Percentiles rank a stretch among this genome's conserved stretches.
Evolutionary conservation across 2,113 vertebrate genomes (phyloP).

Genomic region (Amphiprion ocellaris): DNA sequence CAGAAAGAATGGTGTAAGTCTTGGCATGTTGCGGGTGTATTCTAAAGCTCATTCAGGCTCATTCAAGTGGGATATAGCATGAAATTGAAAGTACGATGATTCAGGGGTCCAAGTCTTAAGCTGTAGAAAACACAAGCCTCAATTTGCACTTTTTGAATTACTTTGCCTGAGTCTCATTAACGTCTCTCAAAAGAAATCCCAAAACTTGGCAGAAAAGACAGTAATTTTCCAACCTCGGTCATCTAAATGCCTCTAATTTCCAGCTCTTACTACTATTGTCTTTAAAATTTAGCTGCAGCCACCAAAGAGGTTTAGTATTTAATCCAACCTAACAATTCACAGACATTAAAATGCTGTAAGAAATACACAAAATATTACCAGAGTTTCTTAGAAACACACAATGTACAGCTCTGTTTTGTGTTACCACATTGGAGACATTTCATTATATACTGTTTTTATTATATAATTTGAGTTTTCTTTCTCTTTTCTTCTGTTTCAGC

Average conservation of each 20-base stretch:
- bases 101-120: not conserved
- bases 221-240: not conserved
- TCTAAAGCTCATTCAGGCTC: slow-evolving; percentile 7
- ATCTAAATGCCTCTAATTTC: not conserved
- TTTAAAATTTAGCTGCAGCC: no score
- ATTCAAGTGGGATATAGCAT: not conserved
- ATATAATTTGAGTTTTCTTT: not conserved
- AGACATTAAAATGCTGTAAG: no score
- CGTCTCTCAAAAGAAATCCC: slow-evolving; percentile 10
- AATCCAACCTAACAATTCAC: no score
- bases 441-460: not conserved
- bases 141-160: slow-evolving; percentile 30
- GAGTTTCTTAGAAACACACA: no score
- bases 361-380: no score
- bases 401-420: no score
- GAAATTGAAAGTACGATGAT: not conserved
- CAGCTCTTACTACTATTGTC: no score
- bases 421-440: no score
- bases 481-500: slow-evolving; percentile 81
- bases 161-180: slow-evolving; percentile 12
- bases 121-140: not conserved
- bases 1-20: not conserved
- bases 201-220: not conserved
- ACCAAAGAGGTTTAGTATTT: no score
- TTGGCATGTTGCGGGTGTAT: slow-evolving; percentile 1